Conservation (phyloP, 1,140 invertebrate genomes). For the Drosophila pseudoobscura region DNA sequence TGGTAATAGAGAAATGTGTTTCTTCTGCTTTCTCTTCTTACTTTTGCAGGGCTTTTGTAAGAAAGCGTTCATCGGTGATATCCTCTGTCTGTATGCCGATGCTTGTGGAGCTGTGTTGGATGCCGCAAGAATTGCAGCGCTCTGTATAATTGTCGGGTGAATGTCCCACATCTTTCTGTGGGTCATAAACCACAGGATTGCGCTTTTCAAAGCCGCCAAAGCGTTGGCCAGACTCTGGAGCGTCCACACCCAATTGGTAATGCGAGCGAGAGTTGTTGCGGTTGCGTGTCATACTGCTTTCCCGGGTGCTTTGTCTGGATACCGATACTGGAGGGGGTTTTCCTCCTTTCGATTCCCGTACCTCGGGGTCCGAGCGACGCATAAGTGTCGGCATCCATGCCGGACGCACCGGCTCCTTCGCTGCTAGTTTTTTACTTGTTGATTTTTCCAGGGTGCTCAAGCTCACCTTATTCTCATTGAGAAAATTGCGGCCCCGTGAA, state of each 20-base stretch:
- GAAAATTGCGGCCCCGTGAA: constrained; percentile 65
- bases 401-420: constrained; percentile 58
- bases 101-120: constrained; percentile 44
- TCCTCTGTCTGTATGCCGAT: constrained; percentile 77
- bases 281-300: constrained; percentile 16
- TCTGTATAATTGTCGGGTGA: not conserved
- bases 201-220: constrained; percentile 8
- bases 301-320: not conserved
- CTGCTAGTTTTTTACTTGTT: constrained; percentile 62
- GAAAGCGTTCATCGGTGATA: constrained; percentile 68
- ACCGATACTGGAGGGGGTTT: constrained; percentile 1
- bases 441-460: constrained; percentile 69
- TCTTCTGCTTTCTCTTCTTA: constrained; percentile 1
- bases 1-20: no score
- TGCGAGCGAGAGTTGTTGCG: constrained; percentile 36
- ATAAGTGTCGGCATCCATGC: constrained; percentile 60
- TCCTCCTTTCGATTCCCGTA: constrained; percentile 24
- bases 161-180: constrained; percentile 10
- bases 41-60: constrained; percentile 70
- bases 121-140: constrained; percentile 59
- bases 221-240: constrained; percentile 12
- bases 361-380: constrained; percentile 44
- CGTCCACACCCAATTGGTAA: constrained; percentile 13
- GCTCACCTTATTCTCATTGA: constrained; percentile 76
- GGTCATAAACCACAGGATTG: constrained; percentile 10